Base-by-base conservation (phyloP, 1,140 invertebrate genomes). In the Gryon sp. region DNA sequence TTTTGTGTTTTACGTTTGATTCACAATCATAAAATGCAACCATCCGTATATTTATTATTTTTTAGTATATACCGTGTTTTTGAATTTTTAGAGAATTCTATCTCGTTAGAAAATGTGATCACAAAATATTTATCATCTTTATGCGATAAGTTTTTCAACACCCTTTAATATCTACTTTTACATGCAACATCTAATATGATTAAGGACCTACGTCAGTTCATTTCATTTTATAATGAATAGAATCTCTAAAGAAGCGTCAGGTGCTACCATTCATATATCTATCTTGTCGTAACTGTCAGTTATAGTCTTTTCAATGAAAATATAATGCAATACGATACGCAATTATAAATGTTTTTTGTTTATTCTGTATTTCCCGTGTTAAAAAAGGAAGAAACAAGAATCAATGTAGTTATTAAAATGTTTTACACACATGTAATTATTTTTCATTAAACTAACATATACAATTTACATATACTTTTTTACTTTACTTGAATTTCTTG, bases 231-330 rank as follows among this genome's bases (percentile, higher is more conserved):
- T 43, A 68, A 66, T 69, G 59, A 70, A 66, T 59, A 46, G 63
- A 50, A 34, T 14, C 53, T 57, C 11, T 45, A 28, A 66, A 66
- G 68, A 48, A 65, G 60, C 57, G 45, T 63, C 72, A 50, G 20
- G 53, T 50, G 40, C 59, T 70, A 55, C 57, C 60, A 76, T 76
- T 63, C 70, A 76, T 76, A 53, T 79, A 76, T 79, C 74, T 65
- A 59, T 38, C 18, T 59, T 63, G 72, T 57, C 14, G 28, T 69
- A 63, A 78, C 57, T 76, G 66, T 52, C 66, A 41, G 28, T 19
- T 12, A 57, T 40, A 45, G 57, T 57, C 20, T 24, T 41, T 36
- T 28, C 34, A 53, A 34, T 24, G 34, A 38, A 52, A 32, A 52
- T 59, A 32, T 62, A 19, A 57, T 41, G 24, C 24, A 30, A 24